phyloP scores from a whole-genome alignment of 2,888 invertebrate species.

The Caenorhabditis sp. region DNA sequence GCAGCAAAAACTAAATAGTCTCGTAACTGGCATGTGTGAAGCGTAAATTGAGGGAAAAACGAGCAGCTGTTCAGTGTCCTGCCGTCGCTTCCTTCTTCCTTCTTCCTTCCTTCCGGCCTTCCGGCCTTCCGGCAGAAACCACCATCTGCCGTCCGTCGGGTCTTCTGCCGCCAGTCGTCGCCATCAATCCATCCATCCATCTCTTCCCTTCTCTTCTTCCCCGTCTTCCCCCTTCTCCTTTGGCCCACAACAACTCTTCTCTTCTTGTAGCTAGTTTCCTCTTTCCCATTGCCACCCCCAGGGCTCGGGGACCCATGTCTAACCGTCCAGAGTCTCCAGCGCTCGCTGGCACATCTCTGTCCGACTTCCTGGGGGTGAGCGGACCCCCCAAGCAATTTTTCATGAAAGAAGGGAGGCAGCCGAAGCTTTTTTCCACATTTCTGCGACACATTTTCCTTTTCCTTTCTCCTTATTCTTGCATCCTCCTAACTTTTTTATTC shows the following conservation, averaged over 20 bases:
- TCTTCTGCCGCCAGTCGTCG: slow-evolving; percentile 1
- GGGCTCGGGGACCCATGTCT: slow-evolving; percentile 8
- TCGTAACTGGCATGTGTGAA: slow-evolving; percentile 15
- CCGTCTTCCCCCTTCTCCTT: slow-evolving; percentile 10
- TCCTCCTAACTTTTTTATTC: no score
- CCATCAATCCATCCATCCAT: slow-evolving; percentile 12
- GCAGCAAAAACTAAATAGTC: neutral
- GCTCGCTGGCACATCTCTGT: slow-evolving; percentile 7
- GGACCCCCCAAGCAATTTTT: slow-evolving; percentile 56
- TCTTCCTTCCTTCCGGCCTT: no score
- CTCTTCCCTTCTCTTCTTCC: slow-evolving; percentile 1
- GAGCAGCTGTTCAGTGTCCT: slow-evolving; percentile 34
- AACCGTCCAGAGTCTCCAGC: neutral
- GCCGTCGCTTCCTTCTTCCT: slow-evolving; percentile 7
- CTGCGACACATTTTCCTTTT: slow-evolving; percentile 26
- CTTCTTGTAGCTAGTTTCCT: slow-evolving; percentile 23
- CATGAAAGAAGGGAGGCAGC: no score
- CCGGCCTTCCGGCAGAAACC: slow-evolving; percentile 27
- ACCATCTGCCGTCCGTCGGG: slow-evolving; percentile 13
- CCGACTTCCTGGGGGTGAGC: slow-evolving; percentile 13
- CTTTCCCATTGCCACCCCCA: slow-evolving; percentile 9
- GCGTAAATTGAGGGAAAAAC: slow-evolving; percentile 1
- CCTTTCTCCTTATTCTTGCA: slow-evolving; percentile 9
- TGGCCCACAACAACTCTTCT: slow-evolving; percentile 9
- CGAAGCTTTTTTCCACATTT: no score